Evolutionary conservation across 2,797 vertebrate genomes (phyloP).

Genomic region (Tapera naevia): DNA sequence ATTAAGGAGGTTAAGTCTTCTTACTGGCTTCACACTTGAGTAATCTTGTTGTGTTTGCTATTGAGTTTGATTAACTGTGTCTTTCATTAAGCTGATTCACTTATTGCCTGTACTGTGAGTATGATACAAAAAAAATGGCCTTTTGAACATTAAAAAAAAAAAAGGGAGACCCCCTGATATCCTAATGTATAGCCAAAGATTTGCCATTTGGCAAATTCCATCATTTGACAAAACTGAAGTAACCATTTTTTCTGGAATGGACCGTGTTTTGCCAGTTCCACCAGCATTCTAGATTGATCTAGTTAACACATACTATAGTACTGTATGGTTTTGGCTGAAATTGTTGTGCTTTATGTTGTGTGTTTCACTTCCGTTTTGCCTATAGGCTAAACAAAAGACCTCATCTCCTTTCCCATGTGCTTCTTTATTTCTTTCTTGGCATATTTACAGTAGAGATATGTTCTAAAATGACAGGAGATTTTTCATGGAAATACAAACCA

Average conservation of each 20-base stretch:
- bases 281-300: background rate
- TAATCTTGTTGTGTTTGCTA: background rate
- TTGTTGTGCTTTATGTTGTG: background rate
- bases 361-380: background rate
- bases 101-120: background rate
- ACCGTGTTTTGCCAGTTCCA: background rate
- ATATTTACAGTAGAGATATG: background rate
- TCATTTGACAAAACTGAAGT: background rate
- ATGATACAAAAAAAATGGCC: background rate
- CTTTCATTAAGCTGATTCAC: background rate
- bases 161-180: background rate
- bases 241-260: background rate
- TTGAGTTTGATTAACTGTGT: background rate
- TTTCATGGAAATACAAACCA: background rate
- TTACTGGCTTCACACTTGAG: background rate
- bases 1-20: background rate
- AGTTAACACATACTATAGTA: background rate
- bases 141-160: background rate
- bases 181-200: fast-evolving
- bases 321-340: background rate
- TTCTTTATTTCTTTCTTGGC: background rate
- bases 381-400: background rate
- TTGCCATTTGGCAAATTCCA: background rate
- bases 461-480: background rate
- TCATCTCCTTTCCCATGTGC: background rate